These are phyloP conservation scores for Lithophane semibrunnea DNA, from an alignment of 2,888 invertebrate genomes.

Conservation along the genomic window DNA sequence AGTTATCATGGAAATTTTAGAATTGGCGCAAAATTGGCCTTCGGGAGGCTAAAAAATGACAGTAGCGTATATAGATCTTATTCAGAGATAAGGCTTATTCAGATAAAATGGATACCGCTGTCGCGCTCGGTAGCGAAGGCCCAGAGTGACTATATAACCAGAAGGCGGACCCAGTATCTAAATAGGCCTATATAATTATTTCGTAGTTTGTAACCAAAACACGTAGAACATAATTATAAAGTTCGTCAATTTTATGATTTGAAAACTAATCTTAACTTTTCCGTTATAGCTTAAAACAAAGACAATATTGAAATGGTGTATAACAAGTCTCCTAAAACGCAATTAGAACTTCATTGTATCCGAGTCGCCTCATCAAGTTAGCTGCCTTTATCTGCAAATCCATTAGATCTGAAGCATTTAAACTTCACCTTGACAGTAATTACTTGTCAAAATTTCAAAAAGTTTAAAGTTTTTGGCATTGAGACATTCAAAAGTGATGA, in stretches of 20 bases:
- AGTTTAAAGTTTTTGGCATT: constrained; percentile 9
- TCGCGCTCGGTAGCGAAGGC: too few relatives aligned
- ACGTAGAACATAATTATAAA: constrained; percentile 15
- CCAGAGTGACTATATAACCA: too few relatives aligned
- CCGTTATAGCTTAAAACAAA: constrained; percentile 33
- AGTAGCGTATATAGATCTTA: constrained; percentile 6
- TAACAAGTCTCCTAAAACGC: constrained; percentile 31
- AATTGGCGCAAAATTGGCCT: constrained; percentile 18
- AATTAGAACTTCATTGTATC: constrained; percentile 50
- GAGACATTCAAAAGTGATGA: background rate
- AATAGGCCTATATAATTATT: background rate
- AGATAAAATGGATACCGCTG: too few relatives aligned
- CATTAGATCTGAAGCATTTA: constrained; percentile 21
- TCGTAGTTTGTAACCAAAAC: constrained; percentile 20
- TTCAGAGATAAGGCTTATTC: background rate
- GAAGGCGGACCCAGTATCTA: too few relatives aligned
- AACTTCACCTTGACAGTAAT: constrained; percentile 29
- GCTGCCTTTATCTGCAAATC: constrained; percentile 18
- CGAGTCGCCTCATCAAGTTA: constrained; percentile 28
- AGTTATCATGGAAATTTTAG: constrained; percentile 36
- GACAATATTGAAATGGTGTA: constrained; percentile 40
- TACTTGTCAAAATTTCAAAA: constrained; percentile 31
- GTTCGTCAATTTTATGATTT: constrained; percentile 33
- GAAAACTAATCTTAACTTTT: constrained; percentile 49
- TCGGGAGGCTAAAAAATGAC: background rate